phyloP scores from a whole-genome alignment of 1,140 invertebrate species.

The Tetranychus cinnabarinus region DNA sequence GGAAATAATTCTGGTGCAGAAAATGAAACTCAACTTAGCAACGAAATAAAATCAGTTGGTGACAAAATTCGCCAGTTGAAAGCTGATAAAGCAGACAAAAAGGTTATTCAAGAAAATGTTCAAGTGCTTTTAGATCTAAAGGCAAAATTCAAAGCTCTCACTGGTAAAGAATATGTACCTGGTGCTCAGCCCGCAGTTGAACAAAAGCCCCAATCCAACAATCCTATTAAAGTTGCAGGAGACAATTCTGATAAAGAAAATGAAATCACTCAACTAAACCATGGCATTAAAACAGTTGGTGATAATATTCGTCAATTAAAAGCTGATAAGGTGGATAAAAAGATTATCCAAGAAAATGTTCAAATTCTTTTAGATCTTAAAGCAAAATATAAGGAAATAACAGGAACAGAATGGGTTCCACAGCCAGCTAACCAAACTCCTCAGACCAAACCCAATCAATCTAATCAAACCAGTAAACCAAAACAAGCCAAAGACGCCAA shows the following conservation, averaged over 20 bases:
- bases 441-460: no score
- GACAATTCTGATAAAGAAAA: background rate
- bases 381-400: slow-evolving; percentile 44
- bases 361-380: slow-evolving; percentile 47
- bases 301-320: slow-evolving; percentile 28
- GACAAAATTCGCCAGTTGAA: slow-evolving; percentile 18
- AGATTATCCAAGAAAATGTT: slow-evolving; percentile 40
- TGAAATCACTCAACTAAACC: background rate
- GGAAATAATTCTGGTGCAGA: slow-evolving; percentile 9
- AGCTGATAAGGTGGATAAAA: slow-evolving; percentile 33
- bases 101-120: slow-evolving; percentile 42
- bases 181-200: background rate
- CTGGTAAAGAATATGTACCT: slow-evolving; percentile 35
- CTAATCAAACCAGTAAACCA: slow-evolving; percentile 23
- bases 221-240: background rate
- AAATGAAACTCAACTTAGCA: slow-evolving; percentile 7
- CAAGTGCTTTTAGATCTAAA: slow-evolving; percentile 48
- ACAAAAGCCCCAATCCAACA: background rate
- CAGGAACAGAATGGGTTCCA: slow-evolving; percentile 35
- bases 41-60: slow-evolving; percentile 4
- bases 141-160: slow-evolving; percentile 44
- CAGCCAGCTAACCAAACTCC: slow-evolving; percentile 3
- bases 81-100: slow-evolving; percentile 32
- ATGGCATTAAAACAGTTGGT: slow-evolving; percentile 24
- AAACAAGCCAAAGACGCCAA: slow-evolving; percentile 31